Base-by-base conservation (phyloP, 2,797 vertebrate species). In the Pseudochromis fuscus region DNA sequence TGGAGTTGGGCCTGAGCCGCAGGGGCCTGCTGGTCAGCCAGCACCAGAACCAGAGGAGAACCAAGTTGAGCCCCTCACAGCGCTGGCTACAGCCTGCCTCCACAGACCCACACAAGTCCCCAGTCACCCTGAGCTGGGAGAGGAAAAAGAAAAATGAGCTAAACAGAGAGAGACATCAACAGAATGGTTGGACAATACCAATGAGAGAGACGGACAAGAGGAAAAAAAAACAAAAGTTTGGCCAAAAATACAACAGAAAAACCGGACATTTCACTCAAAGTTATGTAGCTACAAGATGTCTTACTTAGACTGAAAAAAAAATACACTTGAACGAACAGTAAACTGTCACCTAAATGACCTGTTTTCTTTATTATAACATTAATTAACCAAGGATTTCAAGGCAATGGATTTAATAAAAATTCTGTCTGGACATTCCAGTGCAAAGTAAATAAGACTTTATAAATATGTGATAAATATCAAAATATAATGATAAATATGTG, bases 11-110 rank as follows among this genome's bases (percentile, higher is more conserved):
- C 92, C 90, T 82, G 87, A 82, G 83, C 88, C 77, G 67, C 53
- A 1, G 87, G 83, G 85, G 78, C 85, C 84, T 75, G 81, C 77
- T 77, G 81, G 81, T 74, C 84, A 84, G 90, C 87, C 89, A 88
- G 83, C 85, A 86, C 84, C 89, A 91, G 88, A 92, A 92, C 88
- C 87, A 77, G 87, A 88, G 84, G 84, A 88, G 89, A 89, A 91
- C 87, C 83, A 72, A 90, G 84, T 81, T 85, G 85, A 88, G 89
- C 86, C 80, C 82, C 77, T 85, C 79, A 57, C 85, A 78, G 83
- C 40, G 42, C 77, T 88, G 86, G 86, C 87, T 79, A 7, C 71
- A 64, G 80, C 45, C 67, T 45, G 59, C 72, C 80, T 78, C 85
- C 56, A 19, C 69, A 82, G 77, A 87, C 84, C 77, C 75, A 55